Evolutionary conservation across 2,113 vertebrate species (phyloP).

Genomic region (Syrrhaptes paradoxus): DNA sequence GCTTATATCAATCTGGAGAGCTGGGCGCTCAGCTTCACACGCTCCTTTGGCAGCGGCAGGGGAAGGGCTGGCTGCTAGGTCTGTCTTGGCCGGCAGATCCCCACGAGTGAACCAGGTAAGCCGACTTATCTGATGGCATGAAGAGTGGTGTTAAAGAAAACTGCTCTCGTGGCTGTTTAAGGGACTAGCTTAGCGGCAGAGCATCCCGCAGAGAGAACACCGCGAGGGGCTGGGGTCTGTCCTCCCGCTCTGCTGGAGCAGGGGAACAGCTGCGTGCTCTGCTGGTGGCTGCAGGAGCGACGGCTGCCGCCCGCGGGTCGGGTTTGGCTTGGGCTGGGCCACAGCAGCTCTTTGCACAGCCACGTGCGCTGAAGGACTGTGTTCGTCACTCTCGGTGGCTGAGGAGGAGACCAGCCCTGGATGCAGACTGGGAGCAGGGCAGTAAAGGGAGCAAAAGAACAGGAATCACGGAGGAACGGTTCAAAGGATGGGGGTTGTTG

Average conservation of each 20-base stretch:
- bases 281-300: not conserved
- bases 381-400: not conserved
- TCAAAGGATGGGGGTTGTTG: not conserved
- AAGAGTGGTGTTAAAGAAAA: not conserved
- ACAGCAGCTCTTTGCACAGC: rapidly evolving
- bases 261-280: not conserved
- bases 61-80: conserved; percentile 4
- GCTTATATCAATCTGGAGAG: conserved; percentile 55
- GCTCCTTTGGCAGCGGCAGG: not conserved
- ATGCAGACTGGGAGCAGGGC: not conserved
- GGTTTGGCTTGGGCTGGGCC: not conserved
- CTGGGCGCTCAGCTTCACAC: not conserved
- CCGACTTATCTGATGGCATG: conserved; percentile 78
- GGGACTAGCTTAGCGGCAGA: not conserved
- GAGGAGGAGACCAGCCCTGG: not conserved
- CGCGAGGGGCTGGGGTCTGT: not conserved
- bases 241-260: not conserved
- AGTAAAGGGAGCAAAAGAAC: not conserved
- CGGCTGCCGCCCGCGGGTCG: not conserved
- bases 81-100: conserved; percentile 54
- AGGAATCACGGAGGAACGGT: not conserved
- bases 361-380: rapidly evolving
- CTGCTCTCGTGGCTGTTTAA: not conserved
- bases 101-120: conserved; percentile 92
- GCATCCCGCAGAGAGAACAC: not conserved